A percentile compares a stretch with the other conserved stretches of the same genome.
phyloP scores from a whole-genome alignment of 2,888 invertebrate species.

The Dynastes grantii region DNA sequence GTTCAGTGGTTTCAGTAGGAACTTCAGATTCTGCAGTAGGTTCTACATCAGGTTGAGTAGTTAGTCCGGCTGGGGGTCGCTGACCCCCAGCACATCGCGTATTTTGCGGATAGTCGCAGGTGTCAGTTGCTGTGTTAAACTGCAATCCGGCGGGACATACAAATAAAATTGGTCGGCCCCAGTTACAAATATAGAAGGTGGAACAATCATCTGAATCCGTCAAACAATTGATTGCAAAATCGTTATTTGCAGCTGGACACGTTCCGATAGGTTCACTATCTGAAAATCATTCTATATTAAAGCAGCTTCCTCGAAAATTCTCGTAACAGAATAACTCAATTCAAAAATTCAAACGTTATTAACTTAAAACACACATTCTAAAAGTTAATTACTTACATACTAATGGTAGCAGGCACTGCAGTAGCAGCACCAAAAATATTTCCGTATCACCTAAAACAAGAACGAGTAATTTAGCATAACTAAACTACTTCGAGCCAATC shows the following conservation, averaged over 20 bases:
- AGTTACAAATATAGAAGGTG: constrained; percentile 23
- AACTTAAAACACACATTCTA: neutral
- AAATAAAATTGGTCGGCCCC: constrained; percentile 32
- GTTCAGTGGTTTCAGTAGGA: too few species aligned
- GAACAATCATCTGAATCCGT: constrained; percentile 32
- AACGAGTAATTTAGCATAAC: neutral
- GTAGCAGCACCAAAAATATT: neutral
- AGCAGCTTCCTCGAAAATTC: too few species aligned
- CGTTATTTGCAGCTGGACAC: constrained; percentile 26
- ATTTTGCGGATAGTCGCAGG: constrained; percentile 52
- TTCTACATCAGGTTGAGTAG: neutral
- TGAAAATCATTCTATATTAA: neutral
- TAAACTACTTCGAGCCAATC: neutral
- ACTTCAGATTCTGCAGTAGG: too few species aligned
- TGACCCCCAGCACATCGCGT: constrained; percentile 40
- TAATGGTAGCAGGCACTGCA: constrained; percentile 14
- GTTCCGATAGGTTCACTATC: constrained; percentile 36
- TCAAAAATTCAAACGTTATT: too few species aligned
- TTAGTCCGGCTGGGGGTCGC: too few species aligned
- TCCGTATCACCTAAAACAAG: constrained; percentile 15
- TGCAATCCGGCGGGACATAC: constrained; percentile 51
- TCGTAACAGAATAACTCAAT: too few species aligned
- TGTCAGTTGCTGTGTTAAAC: constrained; percentile 48
- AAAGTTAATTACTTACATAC: constrained; percentile 26
- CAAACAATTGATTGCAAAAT: neutral